Evolutionary conservation across 1,140 invertebrate genomes (phyloP).

Genomic region (Cataglyphis hispanica): DNA sequence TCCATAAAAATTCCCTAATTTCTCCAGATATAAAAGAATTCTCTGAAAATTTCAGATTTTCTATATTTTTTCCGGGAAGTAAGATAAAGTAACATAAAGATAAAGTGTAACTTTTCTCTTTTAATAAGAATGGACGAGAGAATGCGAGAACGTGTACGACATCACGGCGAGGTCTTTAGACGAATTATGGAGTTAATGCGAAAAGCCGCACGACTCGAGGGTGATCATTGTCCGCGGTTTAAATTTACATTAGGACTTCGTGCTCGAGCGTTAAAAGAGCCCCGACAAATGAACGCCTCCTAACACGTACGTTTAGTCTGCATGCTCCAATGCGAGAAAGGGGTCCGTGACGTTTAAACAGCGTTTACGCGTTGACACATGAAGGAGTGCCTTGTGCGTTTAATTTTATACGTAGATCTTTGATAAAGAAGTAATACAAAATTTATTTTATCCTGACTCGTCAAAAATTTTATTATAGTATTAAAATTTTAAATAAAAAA

Average conservation of each 20-base stretch:
- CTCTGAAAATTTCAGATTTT: too few species aligned
- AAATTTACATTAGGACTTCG: conserved; percentile 34
- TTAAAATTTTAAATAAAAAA: background rate
- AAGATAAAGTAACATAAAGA: too few species aligned
- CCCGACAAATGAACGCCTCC: background rate
- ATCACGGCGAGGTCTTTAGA: background rate
- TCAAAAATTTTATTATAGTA: background rate
- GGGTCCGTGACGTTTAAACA: conserved; percentile 22
- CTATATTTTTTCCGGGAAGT: too few species aligned
- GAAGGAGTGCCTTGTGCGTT: background rate
- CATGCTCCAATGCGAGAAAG: background rate
- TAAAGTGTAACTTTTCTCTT: background rate
- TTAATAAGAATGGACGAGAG: background rate
- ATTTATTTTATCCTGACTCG: background rate
- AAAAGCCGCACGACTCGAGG: conserved; percentile 4
- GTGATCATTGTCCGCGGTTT: conserved; percentile 29
- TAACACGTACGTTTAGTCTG: conserved; percentile 32
- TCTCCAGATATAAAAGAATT: too few species aligned
- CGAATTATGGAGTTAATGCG: conserved; percentile 2
- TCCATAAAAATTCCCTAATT: too few species aligned
- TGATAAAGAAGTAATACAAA: background rate
- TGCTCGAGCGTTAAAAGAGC: background rate
- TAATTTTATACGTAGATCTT: background rate
- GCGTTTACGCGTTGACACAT: conserved; percentile 35
- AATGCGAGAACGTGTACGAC: background rate